Evolutionary conservation across 2,113 vertebrate species (phyloP), one percentile per base, ranked within the genome.

Genomic region (Platycercus adscitus): DNA sequence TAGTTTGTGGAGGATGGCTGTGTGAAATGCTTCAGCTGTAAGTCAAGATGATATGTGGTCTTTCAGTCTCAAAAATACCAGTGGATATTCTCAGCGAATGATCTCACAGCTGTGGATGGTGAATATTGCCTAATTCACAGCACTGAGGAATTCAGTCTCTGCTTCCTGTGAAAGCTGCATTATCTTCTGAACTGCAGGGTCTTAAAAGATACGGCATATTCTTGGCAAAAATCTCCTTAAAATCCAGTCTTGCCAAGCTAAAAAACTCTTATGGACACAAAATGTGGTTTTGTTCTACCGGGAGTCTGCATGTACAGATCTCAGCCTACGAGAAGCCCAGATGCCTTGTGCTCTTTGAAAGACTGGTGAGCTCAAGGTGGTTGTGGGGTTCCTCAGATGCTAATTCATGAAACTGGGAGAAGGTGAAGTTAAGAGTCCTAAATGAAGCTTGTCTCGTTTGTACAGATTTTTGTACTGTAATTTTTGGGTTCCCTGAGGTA

Each of bases 261-360:
- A 39, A 68, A 52, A 53, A 43, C 1, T 5, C 9, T 16, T 9
- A 11, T 8, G 46, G 37, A 10, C 2, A 1, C 0, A 0, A 33
- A 89, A 19, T 46, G 10, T 0, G 0, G 1, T 50, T 75, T 53
- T 71, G 21, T 71, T 87, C 25, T 31, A 24, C 35, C 12, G 6
- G 4, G 55, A 58, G 21, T 8, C 7, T 43, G 1, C 6, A 7
- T 31, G 17, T 10, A 17, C 17, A n/a, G 20, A 0, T 76, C 33
- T 71, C 29, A 33, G 11, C 13, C 33, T 11, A 7, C 19, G 13
- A 7, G 66, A 68, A 47, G 5, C 10, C 28, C 16, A 14, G 17
- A 3, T 24, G 18, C 13, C 28, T 11, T 33, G 7, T 64, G 49
- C 15, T 81, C 4, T 43, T 55, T 18, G 43, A n/a, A 31, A 50